Conservation (phyloP, 2,113 vertebrate genomes). For the Ageneiosus marmoratus region DNA sequence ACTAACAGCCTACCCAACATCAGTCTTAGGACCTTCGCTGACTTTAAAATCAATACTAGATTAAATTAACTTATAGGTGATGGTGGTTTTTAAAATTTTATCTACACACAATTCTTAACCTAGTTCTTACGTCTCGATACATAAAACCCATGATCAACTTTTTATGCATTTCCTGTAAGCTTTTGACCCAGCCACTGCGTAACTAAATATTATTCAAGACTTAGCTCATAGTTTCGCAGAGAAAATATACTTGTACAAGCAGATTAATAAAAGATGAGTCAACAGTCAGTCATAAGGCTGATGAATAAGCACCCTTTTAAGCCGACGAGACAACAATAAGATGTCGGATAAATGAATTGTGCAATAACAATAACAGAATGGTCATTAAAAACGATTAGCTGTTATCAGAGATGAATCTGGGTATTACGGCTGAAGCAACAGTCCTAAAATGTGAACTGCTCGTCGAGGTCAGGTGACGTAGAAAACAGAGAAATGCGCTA, state of each 20-base stretch:
- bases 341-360: background rate
- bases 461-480: background rate
- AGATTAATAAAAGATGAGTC: constrained; percentile 15
- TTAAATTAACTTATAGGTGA: background rate
- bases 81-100: background rate
- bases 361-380: background rate
- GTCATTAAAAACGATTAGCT: constrained; percentile 9
- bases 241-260: background rate
- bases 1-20: background rate
- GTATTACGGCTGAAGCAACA: background rate
- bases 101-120: background rate
- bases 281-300: constrained; percentile 3
- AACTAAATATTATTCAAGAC: background rate
- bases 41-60: background rate
- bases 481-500: background rate
- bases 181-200: background rate
- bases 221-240: background rate
- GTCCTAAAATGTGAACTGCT: background rate
- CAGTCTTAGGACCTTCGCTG: background rate
- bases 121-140: background rate
- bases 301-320: constrained; percentile 7
- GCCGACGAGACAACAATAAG: constrained; percentile 10
- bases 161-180: background rate
- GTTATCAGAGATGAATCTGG: background rate
- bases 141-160: background rate